Conservation (phyloP, 2,113 vertebrate species). For the Ariopsis seemanni region DNA sequence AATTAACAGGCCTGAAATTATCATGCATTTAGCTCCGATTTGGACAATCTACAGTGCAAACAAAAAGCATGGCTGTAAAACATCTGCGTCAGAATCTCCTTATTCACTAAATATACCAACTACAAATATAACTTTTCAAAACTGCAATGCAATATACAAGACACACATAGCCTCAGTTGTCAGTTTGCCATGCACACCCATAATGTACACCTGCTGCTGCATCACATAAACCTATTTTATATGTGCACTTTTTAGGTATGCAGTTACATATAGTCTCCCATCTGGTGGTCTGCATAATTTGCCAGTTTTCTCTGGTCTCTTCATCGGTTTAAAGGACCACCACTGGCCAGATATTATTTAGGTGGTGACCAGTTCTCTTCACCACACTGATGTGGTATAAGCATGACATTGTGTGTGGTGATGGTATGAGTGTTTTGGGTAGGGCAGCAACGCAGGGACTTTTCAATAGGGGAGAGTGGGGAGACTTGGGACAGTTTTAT, state of each 20-base stretch:
- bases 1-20: constrained; percentile 83
- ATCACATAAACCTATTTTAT: not conserved
- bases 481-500: too few relatives aligned
- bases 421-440: not conserved
- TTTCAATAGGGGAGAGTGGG: not conserved
- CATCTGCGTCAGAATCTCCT: not conserved
- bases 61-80: not conserved
- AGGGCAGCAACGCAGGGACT: not conserved
- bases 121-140: not conserved
- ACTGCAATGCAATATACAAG: not conserved
- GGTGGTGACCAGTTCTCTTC: not conserved
- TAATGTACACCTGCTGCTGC: not conserved
- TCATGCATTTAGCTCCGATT: constrained; percentile 95
- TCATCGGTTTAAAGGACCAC: not conserved
- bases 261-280: not conserved
- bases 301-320: not conserved
- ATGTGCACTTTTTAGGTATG: not conserved
- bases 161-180: not conserved
- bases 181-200: not conserved
- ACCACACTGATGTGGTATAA: not conserved
- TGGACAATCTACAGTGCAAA: constrained; percentile 82
- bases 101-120: not conserved
- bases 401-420: not conserved
- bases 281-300: not conserved
- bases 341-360: not conserved